These are phyloP conservation scores for Eubasilissa regina DNA, from an alignment of 1,140 invertebrate species.

Conservation along the genomic window DNA sequence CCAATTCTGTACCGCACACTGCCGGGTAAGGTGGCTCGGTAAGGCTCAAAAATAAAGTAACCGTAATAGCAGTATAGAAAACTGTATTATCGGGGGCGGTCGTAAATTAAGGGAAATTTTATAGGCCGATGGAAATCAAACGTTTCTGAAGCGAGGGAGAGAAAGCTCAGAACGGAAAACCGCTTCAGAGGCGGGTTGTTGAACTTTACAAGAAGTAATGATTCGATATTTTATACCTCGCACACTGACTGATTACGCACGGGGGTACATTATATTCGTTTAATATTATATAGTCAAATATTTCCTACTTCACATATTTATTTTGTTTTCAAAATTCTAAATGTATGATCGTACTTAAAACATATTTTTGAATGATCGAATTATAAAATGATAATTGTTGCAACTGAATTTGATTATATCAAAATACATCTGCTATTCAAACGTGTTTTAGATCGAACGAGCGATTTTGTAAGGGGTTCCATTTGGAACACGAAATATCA, in stretches of 20 bases:
- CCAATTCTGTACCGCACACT: background rate
- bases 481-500: too few relatives aligned
- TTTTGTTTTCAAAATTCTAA: too few relatives aligned
- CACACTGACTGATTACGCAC: background rate
- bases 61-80: constrained; percentile 21
- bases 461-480: too few relatives aligned
- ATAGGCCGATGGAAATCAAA: constrained; percentile 41
- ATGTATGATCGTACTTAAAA: too few relatives aligned
- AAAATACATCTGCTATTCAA: too few relatives aligned
- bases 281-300: too few relatives aligned
- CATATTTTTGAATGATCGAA: too few relatives aligned
- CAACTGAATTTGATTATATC: too few relatives aligned
- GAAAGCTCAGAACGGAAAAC: constrained; percentile 3
- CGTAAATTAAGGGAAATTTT: constrained; percentile 41
- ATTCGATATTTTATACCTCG: background rate
- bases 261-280: too few relatives aligned
- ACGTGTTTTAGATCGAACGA: too few relatives aligned
- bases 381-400: too few relatives aligned
- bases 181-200: constrained; percentile 13
- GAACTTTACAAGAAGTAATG: background rate
- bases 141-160: background rate
- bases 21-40: background rate
- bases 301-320: too few relatives aligned
- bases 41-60: constrained; percentile 21
- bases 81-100: constrained; percentile 24